A percentile compares a stretch with the other conserved stretches of the same genome.
These are phyloP conservation scores for Orthosia gothica DNA, from an alignment of 2,888 invertebrate species.

Conservation along the genomic window DNA sequence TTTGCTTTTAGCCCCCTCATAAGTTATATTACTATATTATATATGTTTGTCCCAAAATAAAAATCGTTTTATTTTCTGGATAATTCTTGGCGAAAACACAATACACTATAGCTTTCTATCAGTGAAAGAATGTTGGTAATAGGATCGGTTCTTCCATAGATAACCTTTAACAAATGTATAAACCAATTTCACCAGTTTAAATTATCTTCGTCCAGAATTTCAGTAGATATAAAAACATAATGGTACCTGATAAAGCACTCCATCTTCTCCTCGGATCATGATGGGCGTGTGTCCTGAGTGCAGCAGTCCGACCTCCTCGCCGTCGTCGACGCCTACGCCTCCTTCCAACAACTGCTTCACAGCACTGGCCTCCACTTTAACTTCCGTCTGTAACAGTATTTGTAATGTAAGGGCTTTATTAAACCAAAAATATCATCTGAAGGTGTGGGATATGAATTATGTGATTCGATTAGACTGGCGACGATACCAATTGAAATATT, in stretches of 20 bases:
- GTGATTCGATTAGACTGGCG: neutral
- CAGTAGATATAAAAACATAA: too few relatives aligned
- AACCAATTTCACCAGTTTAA: too few relatives aligned
- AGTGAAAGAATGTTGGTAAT: too few relatives aligned
- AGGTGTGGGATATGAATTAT: neutral
- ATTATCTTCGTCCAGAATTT: too few relatives aligned
- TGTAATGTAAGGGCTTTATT: neutral
- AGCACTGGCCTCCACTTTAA: constrained; percentile 90
- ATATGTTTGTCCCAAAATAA: too few relatives aligned
- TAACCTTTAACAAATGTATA: too few relatives aligned
- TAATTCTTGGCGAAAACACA: too few relatives aligned
- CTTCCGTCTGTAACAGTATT: constrained; percentile 78
- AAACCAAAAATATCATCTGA: neutral
- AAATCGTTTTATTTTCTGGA: too few relatives aligned
- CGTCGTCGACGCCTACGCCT: constrained; percentile 84
- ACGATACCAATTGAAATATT: neutral
- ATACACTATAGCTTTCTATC: too few relatives aligned
- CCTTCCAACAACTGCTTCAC: constrained; percentile 91
- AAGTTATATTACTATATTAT: too few relatives aligned
- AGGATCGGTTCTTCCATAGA: too few relatives aligned
- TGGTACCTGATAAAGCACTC: constrained; percentile 94
- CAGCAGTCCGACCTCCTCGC: constrained; percentile 83
- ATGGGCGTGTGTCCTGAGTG: constrained; percentile 92
- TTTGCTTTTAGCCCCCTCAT: too few relatives aligned
- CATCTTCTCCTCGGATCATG: constrained; percentile 96